Conservation (phyloP, 2,888 invertebrate genomes). For the Agrochola lota region DNA sequence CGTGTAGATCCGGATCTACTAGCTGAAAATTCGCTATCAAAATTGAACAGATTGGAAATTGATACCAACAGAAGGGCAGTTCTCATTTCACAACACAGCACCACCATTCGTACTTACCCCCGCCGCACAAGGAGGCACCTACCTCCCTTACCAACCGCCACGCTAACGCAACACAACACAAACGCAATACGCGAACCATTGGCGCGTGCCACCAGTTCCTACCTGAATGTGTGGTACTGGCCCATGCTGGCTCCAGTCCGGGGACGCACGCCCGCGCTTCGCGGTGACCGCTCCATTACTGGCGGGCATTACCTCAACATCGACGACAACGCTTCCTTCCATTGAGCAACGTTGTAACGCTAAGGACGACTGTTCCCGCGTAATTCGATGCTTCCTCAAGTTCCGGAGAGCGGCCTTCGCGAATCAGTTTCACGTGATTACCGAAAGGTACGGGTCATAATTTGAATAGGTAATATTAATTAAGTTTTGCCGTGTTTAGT, state of each 20-base stretch:
- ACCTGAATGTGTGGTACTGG: slow-evolving; percentile 64
- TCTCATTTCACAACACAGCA: slow-evolving; percentile 38
- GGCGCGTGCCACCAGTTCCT: slow-evolving; percentile 54
- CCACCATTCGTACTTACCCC: slow-evolving; percentile 46
- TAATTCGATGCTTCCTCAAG: slow-evolving; percentile 69
- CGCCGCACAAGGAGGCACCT: slow-evolving; percentile 31
- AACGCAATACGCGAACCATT: slow-evolving; percentile 48
- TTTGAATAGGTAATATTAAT: slow-evolving; percentile 52
- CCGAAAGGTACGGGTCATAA: slow-evolving; percentile 43
- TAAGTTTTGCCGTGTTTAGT: slow-evolving; percentile 39
- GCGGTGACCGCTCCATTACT: slow-evolving; percentile 64
- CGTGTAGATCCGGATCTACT: neutral
- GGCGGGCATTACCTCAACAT: slow-evolving; percentile 51
- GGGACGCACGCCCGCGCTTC: slow-evolving; percentile 61
- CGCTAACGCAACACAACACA: slow-evolving; percentile 57
- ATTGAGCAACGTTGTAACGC: slow-evolving; percentile 72
- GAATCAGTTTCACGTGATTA: slow-evolving; percentile 68
- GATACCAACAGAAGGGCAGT: neutral
- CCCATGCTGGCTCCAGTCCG: slow-evolving; percentile 60
- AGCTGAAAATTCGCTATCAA: neutral
- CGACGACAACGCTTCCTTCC: slow-evolving; percentile 72
- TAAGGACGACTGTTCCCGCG: slow-evolving; percentile 54
- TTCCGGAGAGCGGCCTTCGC: slow-evolving; percentile 74
- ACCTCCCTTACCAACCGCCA: slow-evolving; percentile 37
- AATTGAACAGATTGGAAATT: neutral